Evolutionary conservation across 2,888 invertebrate genomes (phyloP).

Genomic region (Ephialtes manifestator): DNA sequence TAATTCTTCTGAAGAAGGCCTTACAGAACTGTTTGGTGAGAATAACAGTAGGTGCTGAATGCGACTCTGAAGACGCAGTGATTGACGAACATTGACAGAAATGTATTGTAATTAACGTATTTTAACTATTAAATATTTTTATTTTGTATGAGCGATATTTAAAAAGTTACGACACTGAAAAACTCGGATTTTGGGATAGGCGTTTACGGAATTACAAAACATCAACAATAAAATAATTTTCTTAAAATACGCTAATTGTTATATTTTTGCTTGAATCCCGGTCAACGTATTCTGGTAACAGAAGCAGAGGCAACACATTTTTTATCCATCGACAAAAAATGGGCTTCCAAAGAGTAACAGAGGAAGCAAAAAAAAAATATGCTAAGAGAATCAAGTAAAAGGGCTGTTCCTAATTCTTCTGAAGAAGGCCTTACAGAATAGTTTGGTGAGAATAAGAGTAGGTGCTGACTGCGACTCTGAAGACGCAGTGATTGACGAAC

Average conservation of each 20-base stretch:
- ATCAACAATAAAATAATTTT: no score
- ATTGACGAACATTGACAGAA: conserved; percentile 63
- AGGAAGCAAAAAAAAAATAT: background rate
- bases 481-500: conserved; percentile 59
- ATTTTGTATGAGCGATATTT: background rate
- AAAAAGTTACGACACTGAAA: background rate
- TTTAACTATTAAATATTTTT: background rate
- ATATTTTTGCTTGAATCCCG: no score
- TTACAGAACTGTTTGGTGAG: conserved; percentile 31
- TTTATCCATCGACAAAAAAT: background rate
- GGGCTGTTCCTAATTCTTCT: conserved; percentile 50
- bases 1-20: conserved; percentile 41
- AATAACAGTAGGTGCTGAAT: conserved; percentile 55
- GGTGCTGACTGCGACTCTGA: conserved; percentile 31
- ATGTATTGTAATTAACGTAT: background rate
- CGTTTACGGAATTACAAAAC: no score
- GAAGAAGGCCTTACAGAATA: conserved; percentile 34
- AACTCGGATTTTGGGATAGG: background rate
- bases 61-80: conserved; percentile 36
- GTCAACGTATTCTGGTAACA: background rate
- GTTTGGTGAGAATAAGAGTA: conserved; percentile 50
- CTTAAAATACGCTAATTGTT: no score
- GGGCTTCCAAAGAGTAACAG: background rate
- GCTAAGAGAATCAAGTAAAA: conserved; percentile 35
- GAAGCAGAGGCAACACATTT: background rate